Evolutionary conservation across 2,113 vertebrate species (phyloP).

Genomic region (Chroicocephalus ridibundus): DNA sequence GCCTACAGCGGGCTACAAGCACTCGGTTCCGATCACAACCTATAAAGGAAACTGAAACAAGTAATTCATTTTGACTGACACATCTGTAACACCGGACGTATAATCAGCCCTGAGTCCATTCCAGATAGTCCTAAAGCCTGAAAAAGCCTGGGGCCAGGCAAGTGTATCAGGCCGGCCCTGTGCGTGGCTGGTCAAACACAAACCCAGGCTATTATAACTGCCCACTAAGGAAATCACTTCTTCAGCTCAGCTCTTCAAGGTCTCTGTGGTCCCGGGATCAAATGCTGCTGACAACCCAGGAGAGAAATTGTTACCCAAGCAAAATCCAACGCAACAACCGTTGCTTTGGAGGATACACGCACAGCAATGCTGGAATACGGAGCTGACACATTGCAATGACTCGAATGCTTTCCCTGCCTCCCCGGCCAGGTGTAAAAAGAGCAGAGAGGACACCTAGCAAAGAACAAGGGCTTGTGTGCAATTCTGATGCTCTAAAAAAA

Average conservation of each 20-base stretch:
- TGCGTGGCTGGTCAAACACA: background rate
- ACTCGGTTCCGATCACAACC: background rate
- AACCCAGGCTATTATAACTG: background rate
- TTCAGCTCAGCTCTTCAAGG: background rate
- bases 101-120: background rate
- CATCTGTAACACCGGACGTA: background rate
- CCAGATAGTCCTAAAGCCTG: background rate
- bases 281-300: background rate
- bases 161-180: background rate
- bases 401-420: background rate
- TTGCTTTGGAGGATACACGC: background rate
- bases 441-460: background rate
- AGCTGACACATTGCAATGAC: background rate
- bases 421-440: background rate
- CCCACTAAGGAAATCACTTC: background rate
- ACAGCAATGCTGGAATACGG: background rate
- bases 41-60: background rate
- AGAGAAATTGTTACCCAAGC: background rate
- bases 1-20: background rate
- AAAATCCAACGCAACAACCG: conserved; percentile 17
- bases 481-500: conserved; percentile 54
- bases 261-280: background rate
- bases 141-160: background rate
- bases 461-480: background rate
- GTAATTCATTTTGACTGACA: conserved; percentile 11